Evolutionary conservation across 2,797 vertebrate species (phyloP).

Genomic region (Anomalospiza imberbis): DNA sequence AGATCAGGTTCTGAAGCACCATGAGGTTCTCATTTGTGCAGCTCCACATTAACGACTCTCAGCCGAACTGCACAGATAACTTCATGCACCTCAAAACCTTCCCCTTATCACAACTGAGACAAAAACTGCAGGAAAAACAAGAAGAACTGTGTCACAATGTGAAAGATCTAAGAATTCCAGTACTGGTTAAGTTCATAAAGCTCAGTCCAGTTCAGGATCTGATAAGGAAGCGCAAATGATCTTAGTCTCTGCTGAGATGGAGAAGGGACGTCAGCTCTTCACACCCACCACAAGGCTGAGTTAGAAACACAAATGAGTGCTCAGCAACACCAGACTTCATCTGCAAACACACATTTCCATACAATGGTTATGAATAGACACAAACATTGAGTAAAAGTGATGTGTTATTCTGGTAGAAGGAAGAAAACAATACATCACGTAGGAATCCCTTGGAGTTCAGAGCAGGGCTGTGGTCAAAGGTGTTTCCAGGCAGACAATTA

Average conservation of each 20-base stretch:
- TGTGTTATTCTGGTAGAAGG: not conserved
- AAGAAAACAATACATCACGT: not conserved
- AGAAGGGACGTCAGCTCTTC: not conserved
- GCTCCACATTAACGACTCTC: not conserved
- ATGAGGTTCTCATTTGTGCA: slow-evolving; percentile 21
- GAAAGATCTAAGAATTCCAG: not conserved
- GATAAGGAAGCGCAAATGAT: not conserved
- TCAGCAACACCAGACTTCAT: not conserved
- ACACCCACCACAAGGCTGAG: not conserved
- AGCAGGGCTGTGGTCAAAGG: not conserved
- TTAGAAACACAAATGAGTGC: not conserved
- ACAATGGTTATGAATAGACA: not conserved
- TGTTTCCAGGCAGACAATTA: slow-evolving; percentile 27
- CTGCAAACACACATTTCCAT: not conserved
- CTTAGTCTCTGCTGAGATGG: not conserved
- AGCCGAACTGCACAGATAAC: not conserved
- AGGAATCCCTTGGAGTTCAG: not conserved
- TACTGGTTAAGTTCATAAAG: not conserved
- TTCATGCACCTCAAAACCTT: not conserved
- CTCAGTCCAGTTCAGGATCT: not conserved
- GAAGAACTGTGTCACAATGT: no score
- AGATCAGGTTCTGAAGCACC: slow-evolving; percentile 1
- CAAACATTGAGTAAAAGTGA: not conserved
- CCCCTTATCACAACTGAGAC: slow-evolving; percentile 24
- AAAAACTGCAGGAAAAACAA: slow-evolving; percentile 38